Conservation (phyloP, 2,888 invertebrate species). For the Pollenia angustigena region DNA sequence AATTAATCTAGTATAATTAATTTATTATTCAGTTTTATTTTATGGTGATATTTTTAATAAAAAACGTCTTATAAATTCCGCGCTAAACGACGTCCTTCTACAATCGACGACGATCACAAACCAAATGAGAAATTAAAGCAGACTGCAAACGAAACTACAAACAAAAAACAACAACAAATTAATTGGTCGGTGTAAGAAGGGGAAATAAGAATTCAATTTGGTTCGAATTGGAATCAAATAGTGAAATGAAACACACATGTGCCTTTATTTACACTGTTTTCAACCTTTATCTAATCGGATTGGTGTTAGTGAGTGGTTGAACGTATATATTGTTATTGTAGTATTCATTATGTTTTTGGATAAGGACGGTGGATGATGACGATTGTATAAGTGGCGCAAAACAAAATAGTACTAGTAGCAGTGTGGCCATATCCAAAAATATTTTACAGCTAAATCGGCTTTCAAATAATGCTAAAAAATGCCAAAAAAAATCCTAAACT, state of each 20-base stretch:
- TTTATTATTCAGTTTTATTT: not conserved
- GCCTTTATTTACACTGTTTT: conserved; percentile 4
- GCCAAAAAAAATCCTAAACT: too few relatives aligned
- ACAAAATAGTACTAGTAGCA: too few relatives aligned
- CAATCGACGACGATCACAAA: conserved; percentile 73
- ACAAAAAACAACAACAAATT: conserved; percentile 9
- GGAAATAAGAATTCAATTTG: conserved; percentile 61
- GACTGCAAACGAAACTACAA: conserved; percentile 40
- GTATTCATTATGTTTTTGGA: too few relatives aligned
- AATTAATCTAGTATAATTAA: too few relatives aligned
- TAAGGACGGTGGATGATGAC: too few relatives aligned
- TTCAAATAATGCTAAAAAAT: too few relatives aligned
- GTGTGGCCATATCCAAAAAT: too few relatives aligned
- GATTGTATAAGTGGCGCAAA: too few relatives aligned
- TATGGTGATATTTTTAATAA: conserved; percentile 20
- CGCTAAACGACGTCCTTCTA: conserved; percentile 61
- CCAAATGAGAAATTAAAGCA: conserved; percentile 75
- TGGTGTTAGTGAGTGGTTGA: conserved; percentile 8
- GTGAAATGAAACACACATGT: conserved; percentile 50
- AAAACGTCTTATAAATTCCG: conserved; percentile 24
- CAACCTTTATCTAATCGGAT: conserved; percentile 30
- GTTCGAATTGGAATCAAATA: conserved; percentile 67
- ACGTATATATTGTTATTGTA: too few relatives aligned
- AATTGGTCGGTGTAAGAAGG: conserved; percentile 33
- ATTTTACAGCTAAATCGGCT: too few relatives aligned